Evolutionary conservation across 2,888 invertebrate species (phyloP), one percentile per base, ranked within the genome.

Genomic region (Heteromurus nitidus): DNA sequence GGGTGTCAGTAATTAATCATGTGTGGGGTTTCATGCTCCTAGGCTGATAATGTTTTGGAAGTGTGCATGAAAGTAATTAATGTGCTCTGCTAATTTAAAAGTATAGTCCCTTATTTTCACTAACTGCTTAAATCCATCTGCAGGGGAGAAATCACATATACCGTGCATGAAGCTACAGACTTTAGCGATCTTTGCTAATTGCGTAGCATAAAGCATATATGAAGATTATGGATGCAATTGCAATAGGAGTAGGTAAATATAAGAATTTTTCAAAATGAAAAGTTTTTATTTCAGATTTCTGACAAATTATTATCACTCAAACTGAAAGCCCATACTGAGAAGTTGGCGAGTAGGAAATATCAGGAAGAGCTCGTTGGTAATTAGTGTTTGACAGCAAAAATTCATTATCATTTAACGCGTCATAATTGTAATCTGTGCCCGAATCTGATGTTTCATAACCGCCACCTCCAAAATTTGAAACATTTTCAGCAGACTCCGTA

Each of bases 341-440:
- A 5, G 36, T 26, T 62, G 69, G 76, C 20, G 62, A 20, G 62
- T 62, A 77, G 1, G 68, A 47, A 28, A 28, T 69, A 3, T 68
- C 62, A 18, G 60, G 31, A 31, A 58, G 62, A 7, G n/a, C 5
- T 55, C 58, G 30, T 11, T 70, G 69, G 7, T 60, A 62, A 13
- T 60, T 31, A 9, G 13, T 75, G 22, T 47, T 42, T 3, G 62
- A 42, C 18, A 44, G 64, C 20, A 55, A 53, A 55, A 62, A 69
- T 9, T 31, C 64, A 26, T 70, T 69, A 9, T 62, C 64, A 31
- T 64, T 55, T 3, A 58, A 62, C 24, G 31, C 31, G 26, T 70
- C 64, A n/a, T 64, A 30, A 24, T 69, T 70, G 28, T 55, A 79
- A 26, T 79, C 77, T 7, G 53, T 47, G 28, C 64, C 77, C 44